phyloP scores from a whole-genome alignment of 2,113 vertebrate genomes.

The Tylochromis polylepis region DNA sequence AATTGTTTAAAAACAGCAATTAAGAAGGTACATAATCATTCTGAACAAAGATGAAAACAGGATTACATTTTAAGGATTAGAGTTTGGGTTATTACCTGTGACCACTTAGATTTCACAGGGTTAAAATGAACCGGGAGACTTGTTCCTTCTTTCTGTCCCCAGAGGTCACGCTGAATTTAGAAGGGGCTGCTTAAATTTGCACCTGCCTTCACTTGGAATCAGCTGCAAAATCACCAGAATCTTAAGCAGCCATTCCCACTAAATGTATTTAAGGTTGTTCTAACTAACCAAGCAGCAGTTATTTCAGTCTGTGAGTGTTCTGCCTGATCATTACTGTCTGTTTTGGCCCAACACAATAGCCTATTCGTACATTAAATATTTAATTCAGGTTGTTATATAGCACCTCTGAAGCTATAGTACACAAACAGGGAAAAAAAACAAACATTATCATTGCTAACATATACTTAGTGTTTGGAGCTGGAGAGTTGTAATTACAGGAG shows the following conservation, averaged over 20 bases:
- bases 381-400: not conserved
- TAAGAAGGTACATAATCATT: not conserved
- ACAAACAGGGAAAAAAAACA: not conserved
- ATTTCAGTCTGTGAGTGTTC: not conserved
- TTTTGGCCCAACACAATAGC: not conserved
- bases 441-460: not conserved
- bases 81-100: not conserved
- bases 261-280: not conserved
- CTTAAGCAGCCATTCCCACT: not conserved
- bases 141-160: not conserved
- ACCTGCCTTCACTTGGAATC: not conserved
- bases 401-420: not conserved
- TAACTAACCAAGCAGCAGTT: not conserved
- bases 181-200: not conserved
- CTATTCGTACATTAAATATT: not conserved
- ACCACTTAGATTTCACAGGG: not conserved
- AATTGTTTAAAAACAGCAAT: not conserved
- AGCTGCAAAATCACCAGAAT: not conserved
- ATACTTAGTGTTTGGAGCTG: not conserved
- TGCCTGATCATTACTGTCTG: not conserved
- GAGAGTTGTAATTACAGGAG: not conserved
- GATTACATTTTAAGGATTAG: not conserved
- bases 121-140: not conserved
- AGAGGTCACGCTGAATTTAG: not conserved
- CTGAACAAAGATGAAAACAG: not conserved